These are phyloP conservation scores for Phenacoccus solenopsis DNA, from an alignment of 1,140 invertebrate genomes.

Conservation along the genomic window DNA sequence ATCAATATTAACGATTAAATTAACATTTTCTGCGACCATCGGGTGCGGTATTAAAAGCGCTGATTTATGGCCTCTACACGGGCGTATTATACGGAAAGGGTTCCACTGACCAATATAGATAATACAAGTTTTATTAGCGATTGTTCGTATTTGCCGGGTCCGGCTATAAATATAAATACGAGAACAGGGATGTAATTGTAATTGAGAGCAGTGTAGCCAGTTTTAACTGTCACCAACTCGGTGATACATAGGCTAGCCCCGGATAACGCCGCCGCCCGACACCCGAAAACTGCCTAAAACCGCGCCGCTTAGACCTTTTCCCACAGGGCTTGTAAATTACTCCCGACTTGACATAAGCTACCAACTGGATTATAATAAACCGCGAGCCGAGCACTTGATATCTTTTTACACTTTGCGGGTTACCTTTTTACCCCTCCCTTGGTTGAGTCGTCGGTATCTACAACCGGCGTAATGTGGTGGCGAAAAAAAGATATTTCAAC, in stretches of 20 bases:
- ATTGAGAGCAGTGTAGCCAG: slow-evolving; percentile 17
- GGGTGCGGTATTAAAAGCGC: not conserved
- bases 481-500: no score
- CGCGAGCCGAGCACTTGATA: not conserved
- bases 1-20: slow-evolving; percentile 13
- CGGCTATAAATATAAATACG: slow-evolving; percentile 14
- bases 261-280: not conserved
- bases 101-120: slow-evolving; percentile 6
- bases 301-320: not conserved
- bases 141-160: slow-evolving; percentile 5
- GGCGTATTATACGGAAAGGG: not conserved
- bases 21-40: not conserved
- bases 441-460: no score
- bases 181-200: slow-evolving; percentile 13
- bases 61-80: not conserved
- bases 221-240: slow-evolving; percentile 7
- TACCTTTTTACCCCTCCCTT: not conserved
- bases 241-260: slow-evolving; percentile 2
- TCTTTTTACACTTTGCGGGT: not conserved
- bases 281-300: not conserved
- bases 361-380: not conserved
- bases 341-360: slow-evolving; percentile 6
- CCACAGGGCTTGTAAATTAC: slow-evolving; percentile 14
- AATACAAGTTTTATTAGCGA: slow-evolving; percentile 16
- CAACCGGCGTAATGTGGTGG: no score